Conservation (phyloP, 2,797 vertebrate genomes). For the Enteromius argenteus region DNA sequence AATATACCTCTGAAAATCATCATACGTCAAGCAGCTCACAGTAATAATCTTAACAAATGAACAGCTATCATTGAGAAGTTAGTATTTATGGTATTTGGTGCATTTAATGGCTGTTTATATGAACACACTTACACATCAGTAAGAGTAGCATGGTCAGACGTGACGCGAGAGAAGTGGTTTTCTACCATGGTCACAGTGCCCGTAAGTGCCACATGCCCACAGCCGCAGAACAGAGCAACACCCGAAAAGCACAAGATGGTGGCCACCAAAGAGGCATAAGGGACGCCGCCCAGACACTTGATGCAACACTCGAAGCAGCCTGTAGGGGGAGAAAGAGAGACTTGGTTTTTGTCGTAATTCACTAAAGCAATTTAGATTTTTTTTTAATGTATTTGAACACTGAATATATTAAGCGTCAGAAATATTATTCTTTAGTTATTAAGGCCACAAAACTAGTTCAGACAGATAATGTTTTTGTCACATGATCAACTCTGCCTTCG, state of each 20-base stretch:
- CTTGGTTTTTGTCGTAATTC: too few relatives aligned
- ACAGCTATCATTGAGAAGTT: background rate
- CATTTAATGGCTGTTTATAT: background rate
- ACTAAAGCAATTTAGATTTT: background rate
- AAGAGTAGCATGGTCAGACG: slow-evolving; percentile 89
- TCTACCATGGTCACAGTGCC: slow-evolving; percentile 93
- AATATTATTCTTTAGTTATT: too few relatives aligned
- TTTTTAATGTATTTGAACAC: background rate
- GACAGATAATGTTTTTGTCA: slow-evolving; percentile 45
- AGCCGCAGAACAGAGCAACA: slow-evolving; percentile 96
- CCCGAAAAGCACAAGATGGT: slow-evolving; percentile 98
- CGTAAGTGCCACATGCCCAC: slow-evolving; percentile 93
- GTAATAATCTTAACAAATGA: background rate
- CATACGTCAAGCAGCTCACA: background rate
- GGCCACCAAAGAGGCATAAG: slow-evolving; percentile 97
- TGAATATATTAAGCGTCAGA: background rate
- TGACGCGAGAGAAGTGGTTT: slow-evolving; percentile 90
- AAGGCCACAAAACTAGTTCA: background rate
- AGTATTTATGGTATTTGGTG: background rate
- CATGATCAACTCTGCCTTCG: background rate
- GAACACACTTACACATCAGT: slow-evolving; percentile 87
- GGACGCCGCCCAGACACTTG: slow-evolving; percentile 98
- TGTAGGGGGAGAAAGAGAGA: slow-evolving; percentile 71
- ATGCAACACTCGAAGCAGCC: slow-evolving; percentile 99
- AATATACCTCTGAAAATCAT: background rate